Percentiles rank a stretch among this genome's conserved stretches.
Evolutionary conservation across 2,888 invertebrate genomes (phyloP).

Genomic region (Parnassius apollo): DNA sequence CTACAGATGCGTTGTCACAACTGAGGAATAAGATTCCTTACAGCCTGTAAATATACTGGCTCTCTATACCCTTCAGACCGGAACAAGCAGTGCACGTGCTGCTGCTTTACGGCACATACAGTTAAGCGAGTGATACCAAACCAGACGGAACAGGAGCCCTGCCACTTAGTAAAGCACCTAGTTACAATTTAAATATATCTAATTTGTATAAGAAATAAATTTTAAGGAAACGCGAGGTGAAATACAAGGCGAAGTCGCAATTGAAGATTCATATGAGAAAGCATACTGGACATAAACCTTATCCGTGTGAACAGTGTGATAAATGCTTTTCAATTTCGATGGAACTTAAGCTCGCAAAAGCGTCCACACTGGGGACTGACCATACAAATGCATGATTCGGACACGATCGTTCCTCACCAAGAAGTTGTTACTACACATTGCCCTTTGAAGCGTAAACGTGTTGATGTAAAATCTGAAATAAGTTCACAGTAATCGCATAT

Average conservation of each 20-base stretch:
- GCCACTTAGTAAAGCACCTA: too few relatives aligned
- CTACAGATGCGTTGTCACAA: too few relatives aligned
- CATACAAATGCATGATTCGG: constrained; percentile 33
- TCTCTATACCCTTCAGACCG: too few relatives aligned
- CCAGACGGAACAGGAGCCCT: too few relatives aligned
- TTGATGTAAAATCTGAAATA: background rate
- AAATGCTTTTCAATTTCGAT: constrained; percentile 34
- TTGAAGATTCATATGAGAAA: constrained; percentile 44
- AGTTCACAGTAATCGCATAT: background rate
- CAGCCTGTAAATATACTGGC: too few relatives aligned
- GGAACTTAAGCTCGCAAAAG: constrained; percentile 35
- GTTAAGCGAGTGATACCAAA: too few relatives aligned
- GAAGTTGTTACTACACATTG: constrained; percentile 41
- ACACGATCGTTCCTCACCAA: constrained; percentile 36
- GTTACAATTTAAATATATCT: too few relatives aligned
- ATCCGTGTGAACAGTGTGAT: constrained; percentile 35
- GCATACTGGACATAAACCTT: constrained; percentile 40
- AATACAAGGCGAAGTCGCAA: constrained; percentile 47
- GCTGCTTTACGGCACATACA: too few relatives aligned
- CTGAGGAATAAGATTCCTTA: too few relatives aligned
- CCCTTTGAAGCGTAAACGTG: constrained; percentile 34
- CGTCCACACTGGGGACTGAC: constrained; percentile 34
- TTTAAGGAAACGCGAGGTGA: constrained; percentile 43
- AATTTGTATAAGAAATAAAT: too few relatives aligned
- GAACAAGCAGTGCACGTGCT: too few relatives aligned